These are phyloP conservation scores for Ursus arctos DNA, from an alignment of 2,113 vertebrate species.

Conservation along the genomic window DNA sequence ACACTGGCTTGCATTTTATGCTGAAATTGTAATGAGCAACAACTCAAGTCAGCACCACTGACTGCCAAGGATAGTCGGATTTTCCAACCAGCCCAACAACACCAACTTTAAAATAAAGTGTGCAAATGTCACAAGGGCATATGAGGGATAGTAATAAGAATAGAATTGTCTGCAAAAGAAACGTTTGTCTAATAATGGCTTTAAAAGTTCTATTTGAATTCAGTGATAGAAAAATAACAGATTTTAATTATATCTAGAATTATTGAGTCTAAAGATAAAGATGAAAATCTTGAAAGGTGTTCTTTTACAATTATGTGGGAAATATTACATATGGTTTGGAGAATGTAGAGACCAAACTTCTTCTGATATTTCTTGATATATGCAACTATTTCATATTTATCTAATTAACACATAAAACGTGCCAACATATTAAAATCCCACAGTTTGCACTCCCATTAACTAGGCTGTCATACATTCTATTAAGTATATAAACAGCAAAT, in stretches of 20 bases:
- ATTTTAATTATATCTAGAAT: slow-evolving; percentile 18
- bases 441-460: neutral
- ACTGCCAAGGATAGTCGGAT: neutral
- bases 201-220: slow-evolving; percentile 15
- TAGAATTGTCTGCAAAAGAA: neutral
- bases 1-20: neutral
- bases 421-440: neutral
- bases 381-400: neutral
- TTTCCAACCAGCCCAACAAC: neutral
- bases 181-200: neutral
- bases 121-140: neutral
- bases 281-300: neutral
- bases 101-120: neutral
- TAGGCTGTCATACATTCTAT: neutral
- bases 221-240: neutral
- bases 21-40: neutral
- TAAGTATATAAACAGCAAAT: slow-evolving; percentile 31
- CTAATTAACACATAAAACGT: neutral
- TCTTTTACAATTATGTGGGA: neutral
- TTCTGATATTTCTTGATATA: neutral
- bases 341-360: neutral
- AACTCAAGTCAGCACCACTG: neutral
- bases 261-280: neutral
- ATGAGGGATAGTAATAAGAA: neutral
- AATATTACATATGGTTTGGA: neutral